Evolutionary conservation across 2,113 vertebrate species (phyloP), one percentile per base, ranked within the genome.

Genomic region (Paraplagusia blochii): DNA sequence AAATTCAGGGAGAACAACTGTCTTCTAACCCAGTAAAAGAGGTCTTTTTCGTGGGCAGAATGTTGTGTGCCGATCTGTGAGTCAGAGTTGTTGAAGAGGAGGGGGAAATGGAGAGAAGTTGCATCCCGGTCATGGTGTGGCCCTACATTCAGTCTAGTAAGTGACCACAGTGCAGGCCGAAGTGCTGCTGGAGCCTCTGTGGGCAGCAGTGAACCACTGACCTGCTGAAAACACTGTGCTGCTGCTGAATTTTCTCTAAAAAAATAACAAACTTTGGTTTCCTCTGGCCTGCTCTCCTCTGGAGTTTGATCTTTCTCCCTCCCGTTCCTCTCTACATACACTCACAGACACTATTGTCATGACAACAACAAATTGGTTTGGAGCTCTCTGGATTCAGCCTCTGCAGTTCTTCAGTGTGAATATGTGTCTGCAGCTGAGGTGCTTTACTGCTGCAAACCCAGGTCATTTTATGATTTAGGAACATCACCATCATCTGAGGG

Each of bases 71-170:
- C 67, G 63, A 44, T 22, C 62, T 51, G 64, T 89, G 86, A 89
- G 72, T 89, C 88, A 88, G 72, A 68, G 66, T 58, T 70, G 76
- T 53, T 83, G 79, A 86, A 77, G 83, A 85, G 86, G 84, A 85
- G 86, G 84, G 84, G 80, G 76, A 81, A 53, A 74, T 53, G 68
- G 71, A 79, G 59, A 77, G 47, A 84, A 80, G 86, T 80, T 79
- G 74, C 59, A 76, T 84, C 77, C 83, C 78, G 73, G 84, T 80
- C 82, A 80, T 77, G 70, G 63, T 71, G 77, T 63, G 78, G 79
- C 80, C 81, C 82, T 70, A 66, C 82, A 76, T 77, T 66, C 80
- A 80, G 82, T 74, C 76, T 72, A 57, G 59, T 70, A 51, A 66
- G 46, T 77, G 83, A 82, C 66, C 55, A 68, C 13, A 46, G 77